Base-by-base conservation (phyloP, 2,797 vertebrate species). In the Brachyalestes nurse region DNA sequence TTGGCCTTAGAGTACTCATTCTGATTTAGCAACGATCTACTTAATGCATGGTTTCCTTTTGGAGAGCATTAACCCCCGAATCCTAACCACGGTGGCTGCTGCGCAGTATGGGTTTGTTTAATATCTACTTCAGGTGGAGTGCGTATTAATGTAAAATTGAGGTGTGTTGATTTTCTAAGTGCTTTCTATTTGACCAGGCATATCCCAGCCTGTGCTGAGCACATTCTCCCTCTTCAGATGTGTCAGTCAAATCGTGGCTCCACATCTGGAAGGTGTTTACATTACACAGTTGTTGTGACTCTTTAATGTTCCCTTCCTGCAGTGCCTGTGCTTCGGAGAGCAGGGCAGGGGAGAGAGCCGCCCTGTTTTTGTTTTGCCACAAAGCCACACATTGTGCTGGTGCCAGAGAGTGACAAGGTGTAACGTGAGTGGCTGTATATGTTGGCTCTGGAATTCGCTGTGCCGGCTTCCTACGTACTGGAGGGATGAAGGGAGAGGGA, bases 331-430 rank as follows among this genome's bases (percentile, higher is more conserved):
- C 53, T 71, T 70, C 65, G 83, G 81, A 82, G 80, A 73, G 77
- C 84, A 45, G 45, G 72, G 58, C 58, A 73, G 69, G 72, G 72
- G 57, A 82, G 28, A 34, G 58, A 80, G 42, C 64, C 75, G 70
- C 82, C 88, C 83, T 89, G 82, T 90, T 92, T 92, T 89, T 87
- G 80, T 88, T 91, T 93, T 87, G 51, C 82, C 74, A 93, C 93
- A 93, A 93, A 93, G 91, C 88, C 88, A 42, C 75, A 88, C 90
- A 89, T 91, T 93, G 92, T 93, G 88, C 83, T 78, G 70, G 85
- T 90, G 90, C 92, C 91, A 92, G 67, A 70, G 85, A 88, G 90
- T 93, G 93, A 90, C 91, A 89, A 87, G 88, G 89, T 93, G 92
- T 91, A 93, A 94, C 86, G 88, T 86, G 93, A 93, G 91, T 88